Base-by-base conservation (phyloP, 2,888 invertebrate species). In the Lithophane semibrunnea region DNA sequence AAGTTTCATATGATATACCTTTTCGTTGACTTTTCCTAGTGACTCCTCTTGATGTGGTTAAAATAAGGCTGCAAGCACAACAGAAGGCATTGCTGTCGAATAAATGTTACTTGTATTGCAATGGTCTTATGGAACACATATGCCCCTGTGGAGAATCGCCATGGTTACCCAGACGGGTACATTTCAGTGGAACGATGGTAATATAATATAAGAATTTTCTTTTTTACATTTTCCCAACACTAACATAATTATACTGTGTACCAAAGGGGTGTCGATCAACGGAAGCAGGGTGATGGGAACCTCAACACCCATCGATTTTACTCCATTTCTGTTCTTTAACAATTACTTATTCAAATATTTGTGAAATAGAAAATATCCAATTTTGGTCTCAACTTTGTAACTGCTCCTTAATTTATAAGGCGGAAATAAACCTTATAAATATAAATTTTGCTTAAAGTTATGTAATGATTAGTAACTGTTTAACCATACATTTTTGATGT, bases 41-140 rank as follows among this genome's bases (percentile, higher is more conserved):
- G 96, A 99, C 99, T 0, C 99, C 99, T 0, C 96, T 99, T 87
- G 99, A 99, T 97, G 99, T 99, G n/a, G 98, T 99, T 0, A 99
- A 99, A 97, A 99, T 99, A 83, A 97, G 99, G 69, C 97, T 99
- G 61, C 99, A 99, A 96, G 98, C 99, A 4, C 99, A 99, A 94
- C 98, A 99, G 91, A 99, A 99, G 90, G 98, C 98, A 0, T 93
- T 98, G 88, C 95, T 98, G 9, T 98, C 98, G 13, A 98, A 98
- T 87, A 98, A 98, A 94, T 99, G 99, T 94, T 99, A 99, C 93
- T 96, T 99, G 12, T 99, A 99, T 94, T 99, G 99, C 93, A 99
- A 99, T 97, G 99, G 99, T 0, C 96, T 99, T 18, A 99, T 99
- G 99, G 99, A 99, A 94, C 99, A 99, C 93, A 95, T 99, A 58